Conservation (phyloP, 1,140 invertebrate species). For the Zophobas atratus region DNA sequence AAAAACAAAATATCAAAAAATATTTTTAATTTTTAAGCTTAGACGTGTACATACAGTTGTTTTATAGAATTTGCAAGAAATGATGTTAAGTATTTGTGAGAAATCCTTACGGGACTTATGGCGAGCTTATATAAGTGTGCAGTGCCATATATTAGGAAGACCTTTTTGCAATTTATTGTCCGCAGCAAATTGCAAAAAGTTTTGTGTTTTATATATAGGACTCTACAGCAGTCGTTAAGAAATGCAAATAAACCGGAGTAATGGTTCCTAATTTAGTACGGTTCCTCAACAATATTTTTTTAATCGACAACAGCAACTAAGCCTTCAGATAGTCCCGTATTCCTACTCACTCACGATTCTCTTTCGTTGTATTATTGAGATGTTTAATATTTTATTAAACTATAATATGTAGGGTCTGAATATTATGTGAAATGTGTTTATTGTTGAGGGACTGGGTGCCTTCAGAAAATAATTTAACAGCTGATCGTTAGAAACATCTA, state of each 20-base stretch:
- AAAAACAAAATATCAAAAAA: slow-evolving; percentile 55
- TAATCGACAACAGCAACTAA: slow-evolving; percentile 28
- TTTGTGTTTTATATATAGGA: slow-evolving; percentile 56
- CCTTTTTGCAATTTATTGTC: slow-evolving; percentile 51
- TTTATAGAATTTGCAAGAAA: slow-evolving; percentile 52
- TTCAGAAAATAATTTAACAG: slow-evolving; percentile 63
- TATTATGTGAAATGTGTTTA: slow-evolving; percentile 51
- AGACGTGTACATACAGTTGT: slow-evolving; percentile 60
- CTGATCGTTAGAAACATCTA: slow-evolving; percentile 53
- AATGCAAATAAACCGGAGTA: slow-evolving; percentile 66
- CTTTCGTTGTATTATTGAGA: slow-evolving; percentile 8
- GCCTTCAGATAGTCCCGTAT: slow-evolving; percentile 36
- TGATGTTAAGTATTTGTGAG: slow-evolving; percentile 53
- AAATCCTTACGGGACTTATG: slow-evolving; percentile 56
- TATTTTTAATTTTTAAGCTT: slow-evolving; percentile 50
- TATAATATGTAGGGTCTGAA: slow-evolving; percentile 47
- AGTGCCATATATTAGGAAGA: slow-evolving; percentile 60
- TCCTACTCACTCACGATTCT: slow-evolving; percentile 23
- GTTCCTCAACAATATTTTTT: slow-evolving; percentile 66
- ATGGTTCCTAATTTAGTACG: slow-evolving; percentile 67
- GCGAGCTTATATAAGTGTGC: slow-evolving; percentile 62
- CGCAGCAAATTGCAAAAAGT: slow-evolving; percentile 50
- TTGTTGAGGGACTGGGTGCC: slow-evolving; percentile 69
- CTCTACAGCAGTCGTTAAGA: slow-evolving; percentile 62
- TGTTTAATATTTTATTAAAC: slow-evolving; percentile 14